Base-by-base conservation (phyloP, 23 tunicate species). In the Styela plicata region DNA sequence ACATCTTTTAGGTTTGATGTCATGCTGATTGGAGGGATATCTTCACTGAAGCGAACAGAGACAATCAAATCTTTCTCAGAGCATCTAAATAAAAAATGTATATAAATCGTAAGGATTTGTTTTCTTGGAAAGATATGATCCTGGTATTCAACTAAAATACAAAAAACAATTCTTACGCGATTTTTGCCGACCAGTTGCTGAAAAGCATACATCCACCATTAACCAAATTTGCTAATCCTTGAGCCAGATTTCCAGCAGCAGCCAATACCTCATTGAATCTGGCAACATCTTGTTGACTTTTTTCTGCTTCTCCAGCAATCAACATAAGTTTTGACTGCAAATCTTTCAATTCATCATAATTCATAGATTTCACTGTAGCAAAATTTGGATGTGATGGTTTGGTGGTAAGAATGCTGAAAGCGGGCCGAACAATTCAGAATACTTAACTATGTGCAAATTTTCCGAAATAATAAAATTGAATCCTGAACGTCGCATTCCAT, bases 251-350 rank as follows among this genome's bases (percentile, higher is more conserved):
- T 74, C 80, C 89, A 19, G 84, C 89, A 2, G 30, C 33, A 1
- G 85, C 26, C 61, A 89, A 52, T 22, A 80, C 64, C 1, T 84
- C 85, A 44, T 74, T 85, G 63, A 89, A 89, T 10, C 31, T 63
- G 52, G 82, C 75, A 32, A 89, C 94, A 74, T 89, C 89, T 34
- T 79, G 70, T 29, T 78, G 74, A 33, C 94, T 85, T 24, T 80
- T 74, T 0, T 89, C 89, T 61, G 94, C 89, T 53, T 89, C 89
- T 0, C 94, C 94, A 64, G 94, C 94, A 84, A 89, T 84, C 74
- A 89, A 74, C 94, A 89, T 89, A 21, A 89, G 74, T 27, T 82
- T 80, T 34, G 89, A 89, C 73, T 89, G 89, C 2, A 89, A 52
- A 33, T 89, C 89, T 69, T 52, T 85, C 57, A 89, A 70, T 28